Evolutionary conservation across 2,888 invertebrate species (phyloP).

Genomic region (Bugulina stolonifera): DNA sequence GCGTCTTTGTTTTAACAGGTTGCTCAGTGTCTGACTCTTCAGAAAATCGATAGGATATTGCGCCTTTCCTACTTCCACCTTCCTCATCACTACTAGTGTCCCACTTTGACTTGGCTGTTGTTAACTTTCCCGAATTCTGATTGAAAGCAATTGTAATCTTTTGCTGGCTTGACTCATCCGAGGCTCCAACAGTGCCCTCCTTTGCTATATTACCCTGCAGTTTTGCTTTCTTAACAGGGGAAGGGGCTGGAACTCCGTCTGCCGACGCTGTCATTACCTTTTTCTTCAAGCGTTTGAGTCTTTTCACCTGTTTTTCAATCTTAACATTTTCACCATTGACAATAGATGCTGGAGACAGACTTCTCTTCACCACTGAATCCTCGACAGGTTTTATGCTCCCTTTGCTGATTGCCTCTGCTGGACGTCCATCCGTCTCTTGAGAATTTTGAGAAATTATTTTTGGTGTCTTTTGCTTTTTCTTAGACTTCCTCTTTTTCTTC

Average conservation of each 20-base stretch:
- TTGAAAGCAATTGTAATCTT: slow-evolving; percentile 18
- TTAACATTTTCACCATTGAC: slow-evolving; percentile 17
- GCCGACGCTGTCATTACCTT: background rate
- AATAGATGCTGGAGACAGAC: slow-evolving; percentile 3
- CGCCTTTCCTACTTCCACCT: slow-evolving; percentile 12
- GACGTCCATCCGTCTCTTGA: background rate
- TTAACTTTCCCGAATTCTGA: slow-evolving; percentile 7
- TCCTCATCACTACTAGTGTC: slow-evolving; percentile 26
- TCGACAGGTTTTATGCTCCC: background rate
- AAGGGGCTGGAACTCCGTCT: background rate
- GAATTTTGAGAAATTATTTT: background rate
- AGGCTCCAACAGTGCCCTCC: background rate
- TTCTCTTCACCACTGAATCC: background rate
- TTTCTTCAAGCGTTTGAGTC: background rate
- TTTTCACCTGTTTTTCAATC: slow-evolving; percentile 10
- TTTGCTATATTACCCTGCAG: background rate
- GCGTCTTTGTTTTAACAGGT: background rate
- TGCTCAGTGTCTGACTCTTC: background rate
- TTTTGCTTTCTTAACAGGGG: slow-evolving; percentile 6
- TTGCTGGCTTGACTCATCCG: slow-evolving; percentile 1
- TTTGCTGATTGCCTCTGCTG: background rate
- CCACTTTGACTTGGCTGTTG: slow-evolving; percentile 25
- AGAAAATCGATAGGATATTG: slow-evolving; percentile 25
- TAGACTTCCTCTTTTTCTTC: slow-evolving; percentile 3
- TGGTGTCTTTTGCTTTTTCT: background rate